phyloP scores from a whole-genome alignment of 92 coral and sea anemone species.

The Umimayanthus chanpuru region DNA sequence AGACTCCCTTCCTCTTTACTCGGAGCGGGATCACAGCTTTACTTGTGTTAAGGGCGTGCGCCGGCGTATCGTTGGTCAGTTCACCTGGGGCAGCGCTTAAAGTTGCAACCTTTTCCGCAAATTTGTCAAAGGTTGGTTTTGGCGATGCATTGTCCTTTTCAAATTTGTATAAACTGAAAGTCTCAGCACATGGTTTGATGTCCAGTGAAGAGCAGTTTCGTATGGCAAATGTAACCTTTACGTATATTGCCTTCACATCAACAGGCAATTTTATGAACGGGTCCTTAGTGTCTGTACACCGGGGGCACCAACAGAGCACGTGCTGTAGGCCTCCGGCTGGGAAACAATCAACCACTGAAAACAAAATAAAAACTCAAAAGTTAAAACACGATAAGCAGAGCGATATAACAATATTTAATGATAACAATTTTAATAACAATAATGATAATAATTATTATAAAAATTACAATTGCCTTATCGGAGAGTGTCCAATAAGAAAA shows the following conservation, averaged over 20 bases:
- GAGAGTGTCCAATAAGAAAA: too few species aligned
- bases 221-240: conserved; percentile 5
- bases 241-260: background rate
- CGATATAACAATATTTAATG: too few species aligned
- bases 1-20: conserved; percentile 1
- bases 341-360: conserved; percentile 5
- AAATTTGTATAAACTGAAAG: background rate
- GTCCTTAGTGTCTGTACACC: background rate
- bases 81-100: conserved; percentile 24
- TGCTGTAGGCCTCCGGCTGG: conserved; percentile 1
- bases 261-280: conserved; percentile 13
- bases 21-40: background rate
- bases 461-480: too few species aligned
- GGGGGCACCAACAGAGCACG: background rate
- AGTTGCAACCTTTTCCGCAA: conserved; percentile 3
- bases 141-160: conserved; percentile 12
- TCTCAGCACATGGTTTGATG: background rate
- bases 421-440: too few species aligned
- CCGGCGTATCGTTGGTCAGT: background rate
- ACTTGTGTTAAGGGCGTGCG: background rate
- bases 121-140: background rate
- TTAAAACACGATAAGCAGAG: too few species aligned
- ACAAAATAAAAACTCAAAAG: background rate
- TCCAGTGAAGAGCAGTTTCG: conserved; percentile 5
- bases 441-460: too few species aligned